phyloP scores from a whole-genome alignment of 2,113 vertebrate species.

The Cebidichthys violaceus region DNA sequence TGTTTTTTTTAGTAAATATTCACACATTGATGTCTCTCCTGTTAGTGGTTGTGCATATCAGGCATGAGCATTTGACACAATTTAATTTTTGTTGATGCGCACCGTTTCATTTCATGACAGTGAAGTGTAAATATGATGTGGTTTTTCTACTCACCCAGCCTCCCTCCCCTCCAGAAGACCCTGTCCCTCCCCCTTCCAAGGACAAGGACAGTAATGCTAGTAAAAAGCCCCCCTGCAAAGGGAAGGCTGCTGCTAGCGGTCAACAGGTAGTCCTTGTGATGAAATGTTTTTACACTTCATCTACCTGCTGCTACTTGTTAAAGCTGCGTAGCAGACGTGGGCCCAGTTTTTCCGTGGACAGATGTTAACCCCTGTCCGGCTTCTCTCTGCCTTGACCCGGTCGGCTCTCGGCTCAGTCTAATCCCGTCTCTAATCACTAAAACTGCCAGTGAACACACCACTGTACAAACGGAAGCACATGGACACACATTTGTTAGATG shows the following conservation, averaged over 20 bases:
- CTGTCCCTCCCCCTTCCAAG: conserved; percentile 73
- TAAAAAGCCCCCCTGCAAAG: conserved; percentile 84
- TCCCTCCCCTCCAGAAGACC: conserved; percentile 79
- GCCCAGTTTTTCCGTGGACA: conserved; percentile 28
- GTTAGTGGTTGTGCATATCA: background rate
- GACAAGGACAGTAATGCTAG: conserved; percentile 85
- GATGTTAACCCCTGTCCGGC: conserved; percentile 34
- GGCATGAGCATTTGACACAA: background rate
- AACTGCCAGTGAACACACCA: background rate
- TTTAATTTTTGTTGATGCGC: background rate
- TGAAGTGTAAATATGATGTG: conserved; percentile 50
- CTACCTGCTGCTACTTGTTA: background rate
- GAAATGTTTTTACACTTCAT: background rate
- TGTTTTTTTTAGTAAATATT: background rate
- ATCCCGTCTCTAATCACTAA: conserved; percentile 55
- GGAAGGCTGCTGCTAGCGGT: conserved; percentile 79
- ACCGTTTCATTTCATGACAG: conserved; percentile 21
- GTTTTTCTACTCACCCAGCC: conserved; percentile 74
- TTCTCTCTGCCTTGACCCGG: conserved; percentile 14
- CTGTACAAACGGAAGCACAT: background rate
- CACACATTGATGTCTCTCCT: background rate
- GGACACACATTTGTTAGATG: background rate
- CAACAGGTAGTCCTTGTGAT: conserved; percentile 82
- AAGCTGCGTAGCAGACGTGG: background rate
- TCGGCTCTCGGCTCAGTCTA: conserved; percentile 10